Evolutionary conservation across 2,888 invertebrate genomes (phyloP).

Genomic region (Coenonympha arcania): DNA sequence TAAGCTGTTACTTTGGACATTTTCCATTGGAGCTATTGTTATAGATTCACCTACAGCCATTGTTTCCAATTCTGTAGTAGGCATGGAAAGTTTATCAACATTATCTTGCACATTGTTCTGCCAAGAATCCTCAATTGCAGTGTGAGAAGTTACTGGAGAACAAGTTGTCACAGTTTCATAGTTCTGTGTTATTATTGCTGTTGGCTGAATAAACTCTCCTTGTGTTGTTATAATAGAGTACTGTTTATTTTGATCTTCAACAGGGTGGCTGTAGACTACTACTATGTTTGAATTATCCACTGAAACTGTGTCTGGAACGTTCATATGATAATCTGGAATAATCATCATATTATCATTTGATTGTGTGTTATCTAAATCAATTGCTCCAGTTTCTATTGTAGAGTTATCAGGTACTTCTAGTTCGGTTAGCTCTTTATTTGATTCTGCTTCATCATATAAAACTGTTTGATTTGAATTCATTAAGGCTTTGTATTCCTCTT

Average conservation of each 20-base stretch:
- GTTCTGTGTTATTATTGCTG: conserved; percentile 60
- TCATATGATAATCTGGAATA: conserved; percentile 73
- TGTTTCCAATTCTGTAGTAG: conserved; percentile 22
- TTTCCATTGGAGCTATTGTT: conserved; percentile 19
- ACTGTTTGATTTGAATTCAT: conserved; percentile 63
- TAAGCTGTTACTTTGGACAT: conserved; percentile 14
- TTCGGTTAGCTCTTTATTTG: conserved; percentile 58
- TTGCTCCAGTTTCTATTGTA: conserved; percentile 42
- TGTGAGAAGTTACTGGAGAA: conserved; percentile 64
- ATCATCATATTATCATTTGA: conserved; percentile 78
- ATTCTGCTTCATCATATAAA: conserved; percentile 56
- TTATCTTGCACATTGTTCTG: conserved; percentile 40
- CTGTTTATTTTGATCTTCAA: conserved; percentile 72
- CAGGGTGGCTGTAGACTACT: conserved; percentile 76
- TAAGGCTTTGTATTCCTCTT: conserved; percentile 67
- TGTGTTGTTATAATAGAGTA: conserved; percentile 64
- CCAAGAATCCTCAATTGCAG: conserved; percentile 51
- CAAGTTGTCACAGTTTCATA: conserved; percentile 59
- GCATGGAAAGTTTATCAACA: conserved; percentile 26
- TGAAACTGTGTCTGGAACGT: conserved; percentile 64
- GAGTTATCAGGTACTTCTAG: conserved; percentile 47
- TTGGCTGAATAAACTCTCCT: conserved; percentile 57
- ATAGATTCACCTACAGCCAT: conserved; percentile 22
- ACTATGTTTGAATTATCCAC: conserved; percentile 76
- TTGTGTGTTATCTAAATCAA: conserved; percentile 67